A percentile compares a stretch with the other conserved stretches of the same genome.
Evolutionary conservation across 1,140 invertebrate genomes (phyloP).

Genomic region (Rhyacophila brunnea): DNA sequence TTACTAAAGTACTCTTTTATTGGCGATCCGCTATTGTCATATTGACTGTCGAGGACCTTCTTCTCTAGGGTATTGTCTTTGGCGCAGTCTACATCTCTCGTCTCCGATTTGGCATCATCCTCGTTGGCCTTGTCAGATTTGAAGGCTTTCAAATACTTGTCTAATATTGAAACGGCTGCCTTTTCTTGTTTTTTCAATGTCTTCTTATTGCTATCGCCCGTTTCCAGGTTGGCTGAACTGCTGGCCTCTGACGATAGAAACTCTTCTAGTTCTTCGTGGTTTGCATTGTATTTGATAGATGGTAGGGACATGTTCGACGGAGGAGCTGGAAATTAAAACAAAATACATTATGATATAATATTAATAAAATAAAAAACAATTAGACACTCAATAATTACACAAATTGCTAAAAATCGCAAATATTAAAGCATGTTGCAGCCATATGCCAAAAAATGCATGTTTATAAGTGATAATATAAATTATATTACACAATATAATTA

Average conservation of each 20-base stretch:
- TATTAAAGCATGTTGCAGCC: no score
- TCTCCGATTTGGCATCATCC: constrained; percentile 42
- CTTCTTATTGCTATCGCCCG: constrained; percentile 45
- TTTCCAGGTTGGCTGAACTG: constrained; percentile 49
- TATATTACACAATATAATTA: no score
- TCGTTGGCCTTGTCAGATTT: constrained; percentile 45
- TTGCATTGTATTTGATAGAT: constrained; percentile 67
- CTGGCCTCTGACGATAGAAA: constrained; percentile 63
- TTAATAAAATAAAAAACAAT: no score
- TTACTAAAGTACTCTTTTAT: constrained; percentile 54
- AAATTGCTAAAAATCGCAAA: no score
- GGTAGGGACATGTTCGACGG: constrained; percentile 63
- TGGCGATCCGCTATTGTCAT: constrained; percentile 50
- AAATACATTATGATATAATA: no score
- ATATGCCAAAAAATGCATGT: no score
- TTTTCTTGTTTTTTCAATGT: constrained; percentile 49
- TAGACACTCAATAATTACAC: no score
- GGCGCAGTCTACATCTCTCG: neutral
- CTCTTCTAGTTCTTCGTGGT: constrained; percentile 69
- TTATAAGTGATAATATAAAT: no score
- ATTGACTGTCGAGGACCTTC: constrained; percentile 32
- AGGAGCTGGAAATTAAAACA: constrained; percentile 61
- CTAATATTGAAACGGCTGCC: constrained; percentile 48
- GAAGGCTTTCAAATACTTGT: constrained; percentile 54
- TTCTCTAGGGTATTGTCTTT: constrained; percentile 26